Evolutionary conservation across 2,113 vertebrate species (phyloP).

Genomic region (Triplophysa rosa): DNA sequence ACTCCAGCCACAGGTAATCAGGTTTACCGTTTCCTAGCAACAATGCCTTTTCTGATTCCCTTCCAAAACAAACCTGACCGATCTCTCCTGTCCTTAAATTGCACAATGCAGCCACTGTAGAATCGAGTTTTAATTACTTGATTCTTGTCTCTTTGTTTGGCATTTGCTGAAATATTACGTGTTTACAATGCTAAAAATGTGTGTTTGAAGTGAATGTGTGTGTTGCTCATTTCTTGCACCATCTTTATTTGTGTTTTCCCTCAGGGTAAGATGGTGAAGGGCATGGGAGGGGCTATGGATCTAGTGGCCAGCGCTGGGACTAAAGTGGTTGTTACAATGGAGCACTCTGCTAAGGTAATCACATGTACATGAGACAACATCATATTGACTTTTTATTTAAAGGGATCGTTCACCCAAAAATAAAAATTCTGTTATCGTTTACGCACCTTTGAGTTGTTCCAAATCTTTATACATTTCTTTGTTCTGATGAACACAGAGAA

Average conservation of each 20-base stretch:
- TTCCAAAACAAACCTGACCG: conserved; percentile 24
- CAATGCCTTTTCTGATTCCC: conserved; percentile 37
- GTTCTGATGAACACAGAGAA: no score
- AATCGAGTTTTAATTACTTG: not conserved
- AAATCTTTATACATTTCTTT: no score
- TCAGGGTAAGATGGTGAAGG: conserved; percentile 98
- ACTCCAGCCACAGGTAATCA: conserved; percentile 47
- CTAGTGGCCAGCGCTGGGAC: conserved; percentile 92
- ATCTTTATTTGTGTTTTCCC: conserved; percentile 28
- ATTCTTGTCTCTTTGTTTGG: not conserved
- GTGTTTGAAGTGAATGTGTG: not conserved
- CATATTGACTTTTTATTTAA: not conserved
- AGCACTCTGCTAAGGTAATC: conserved; percentile 92
- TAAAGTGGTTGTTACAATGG: conserved; percentile 98
- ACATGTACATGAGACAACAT: not conserved
- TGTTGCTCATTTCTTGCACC: conserved; percentile 21
- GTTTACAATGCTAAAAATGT: not conserved
- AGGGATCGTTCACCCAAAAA: no score
- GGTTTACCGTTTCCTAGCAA: conserved; percentile 55
- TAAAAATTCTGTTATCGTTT: no score
- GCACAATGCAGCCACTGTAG: not conserved
- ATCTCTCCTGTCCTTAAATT: not conserved
- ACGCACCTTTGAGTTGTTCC: no score
- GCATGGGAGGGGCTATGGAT: conserved; percentile 99
- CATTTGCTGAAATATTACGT: not conserved